Percentiles rank a stretch among this genome's conserved stretches.
Conservation (phyloP, 2,888 invertebrate genomes). For the Timema cristinae region DNA sequence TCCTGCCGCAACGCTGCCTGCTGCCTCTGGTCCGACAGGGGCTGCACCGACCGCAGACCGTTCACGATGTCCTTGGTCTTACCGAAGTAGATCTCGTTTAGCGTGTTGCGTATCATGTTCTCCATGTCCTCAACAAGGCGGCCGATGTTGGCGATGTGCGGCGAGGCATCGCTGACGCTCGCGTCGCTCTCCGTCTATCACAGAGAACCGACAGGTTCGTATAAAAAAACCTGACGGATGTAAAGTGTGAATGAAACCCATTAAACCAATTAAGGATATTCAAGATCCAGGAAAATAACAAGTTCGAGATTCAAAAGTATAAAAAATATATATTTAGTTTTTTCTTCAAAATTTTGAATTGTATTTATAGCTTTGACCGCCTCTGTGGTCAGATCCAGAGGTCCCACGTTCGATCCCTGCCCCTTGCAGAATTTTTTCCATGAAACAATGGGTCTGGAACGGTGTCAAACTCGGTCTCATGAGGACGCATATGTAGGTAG, state of each 20-base stretch:
- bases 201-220: not conserved
- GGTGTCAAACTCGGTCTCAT: too few relatives aligned
- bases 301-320: too few relatives aligned
- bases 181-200: constrained; percentile 84
- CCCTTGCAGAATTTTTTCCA: too few relatives aligned
- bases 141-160: constrained; percentile 98
- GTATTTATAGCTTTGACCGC: too few relatives aligned
- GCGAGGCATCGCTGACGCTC: constrained; percentile 84
- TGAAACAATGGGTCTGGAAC: too few relatives aligned
- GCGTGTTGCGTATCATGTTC: constrained; percentile 96
- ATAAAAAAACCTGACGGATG: not conserved
- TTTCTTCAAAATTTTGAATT: too few relatives aligned
- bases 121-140: constrained; percentile 99
- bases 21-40: constrained; percentile 77
- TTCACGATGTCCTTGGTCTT: constrained; percentile 98
- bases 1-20: constrained; percentile 83
- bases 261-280: not conserved
- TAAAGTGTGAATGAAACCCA: not conserved
- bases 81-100: constrained; percentile 99
- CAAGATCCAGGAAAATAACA: too few relatives aligned
- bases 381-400: too few relatives aligned
- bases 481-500: too few relatives aligned
- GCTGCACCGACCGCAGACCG: constrained; percentile 78
- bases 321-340: too few relatives aligned
- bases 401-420: too few relatives aligned